Evolutionary conservation across 1,140 invertebrate genomes (phyloP).

Genomic region (Caenorhabditis inopinata): DNA sequence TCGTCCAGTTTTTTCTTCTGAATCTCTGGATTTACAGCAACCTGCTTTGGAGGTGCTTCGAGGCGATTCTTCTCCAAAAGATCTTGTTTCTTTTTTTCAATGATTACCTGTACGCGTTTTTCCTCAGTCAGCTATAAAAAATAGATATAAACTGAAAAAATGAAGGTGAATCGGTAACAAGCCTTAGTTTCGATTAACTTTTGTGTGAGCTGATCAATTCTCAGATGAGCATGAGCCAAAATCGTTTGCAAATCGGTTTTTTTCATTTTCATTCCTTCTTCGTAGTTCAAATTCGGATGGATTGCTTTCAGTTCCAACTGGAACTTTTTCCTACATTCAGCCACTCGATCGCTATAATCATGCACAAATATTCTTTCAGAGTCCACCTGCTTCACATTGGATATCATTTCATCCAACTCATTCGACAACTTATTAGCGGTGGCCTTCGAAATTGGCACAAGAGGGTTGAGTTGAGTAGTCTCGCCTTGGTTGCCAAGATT

Average conservation of each 20-base stretch:
- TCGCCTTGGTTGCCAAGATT: slow-evolving; percentile 27
- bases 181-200: slow-evolving; percentile 69
- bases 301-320: slow-evolving; percentile 24
- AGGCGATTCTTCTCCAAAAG: slow-evolving; percentile 42
- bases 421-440: slow-evolving; percentile 50
- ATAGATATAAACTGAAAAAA: neutral
- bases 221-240: slow-evolving; percentile 69
- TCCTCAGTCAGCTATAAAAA: slow-evolving; percentile 54
- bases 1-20: slow-evolving; percentile 24
- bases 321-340: slow-evolving; percentile 68
- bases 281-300: slow-evolving; percentile 67
- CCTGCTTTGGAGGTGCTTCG: neutral
- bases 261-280: slow-evolving; percentile 65
- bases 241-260: slow-evolving; percentile 70
- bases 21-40: neutral
- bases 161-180: neutral
- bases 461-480: slow-evolving; percentile 40
- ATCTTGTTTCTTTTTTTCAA: slow-evolving; percentile 53
- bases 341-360: slow-evolving; percentile 69
- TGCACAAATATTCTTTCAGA: slow-evolving; percentile 67
- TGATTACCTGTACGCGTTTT: slow-evolving; percentile 53
- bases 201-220: slow-evolving; percentile 69
- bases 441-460: slow-evolving; percentile 52
- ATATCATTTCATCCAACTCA: slow-evolving; percentile 56
- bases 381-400: slow-evolving; percentile 63